phyloP scores from a whole-genome alignment of 2,888 invertebrate species.

The Eilema sororculum region DNA sequence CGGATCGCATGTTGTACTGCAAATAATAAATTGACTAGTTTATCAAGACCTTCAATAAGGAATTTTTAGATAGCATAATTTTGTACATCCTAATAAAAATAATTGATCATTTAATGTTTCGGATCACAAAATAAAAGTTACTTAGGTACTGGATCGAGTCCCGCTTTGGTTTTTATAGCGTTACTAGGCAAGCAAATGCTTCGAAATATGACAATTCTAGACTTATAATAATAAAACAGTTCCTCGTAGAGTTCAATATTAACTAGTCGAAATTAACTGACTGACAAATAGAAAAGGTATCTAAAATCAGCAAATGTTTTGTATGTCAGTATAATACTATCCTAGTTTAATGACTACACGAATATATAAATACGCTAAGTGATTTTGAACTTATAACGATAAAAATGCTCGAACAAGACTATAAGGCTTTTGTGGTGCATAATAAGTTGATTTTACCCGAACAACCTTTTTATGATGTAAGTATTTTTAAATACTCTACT shows the following conservation, averaged over 20 bases:
- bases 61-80: not conserved
- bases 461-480: constrained; percentile 65
- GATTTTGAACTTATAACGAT: constrained; percentile 4
- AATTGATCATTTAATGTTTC: not conserved
- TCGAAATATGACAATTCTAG: no score
- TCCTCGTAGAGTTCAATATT: not conserved
- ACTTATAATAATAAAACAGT: constrained; percentile 21
- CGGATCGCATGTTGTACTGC: constrained; percentile 45
- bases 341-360: constrained; percentile 21
- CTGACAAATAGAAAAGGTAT: constrained; percentile 21
- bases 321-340: constrained; percentile 10
- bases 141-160: not conserved
- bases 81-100: not conserved
- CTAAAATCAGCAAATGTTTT: constrained; percentile 20
- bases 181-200: not conserved
- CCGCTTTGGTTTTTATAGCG: no score
- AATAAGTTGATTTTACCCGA: constrained; percentile 55
- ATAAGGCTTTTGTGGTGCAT: constrained; percentile 26
- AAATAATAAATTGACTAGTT: constrained; percentile 15
- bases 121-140: not conserved
- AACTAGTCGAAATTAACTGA: constrained; percentile 12
- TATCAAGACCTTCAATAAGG: not conserved
- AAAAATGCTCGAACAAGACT: constrained; percentile 27
- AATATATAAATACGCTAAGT: not conserved
- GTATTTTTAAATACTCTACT: constrained; percentile 30